phyloP scores from a whole-genome alignment of 2,888 invertebrate species.

The Archips xylosteana region DNA sequence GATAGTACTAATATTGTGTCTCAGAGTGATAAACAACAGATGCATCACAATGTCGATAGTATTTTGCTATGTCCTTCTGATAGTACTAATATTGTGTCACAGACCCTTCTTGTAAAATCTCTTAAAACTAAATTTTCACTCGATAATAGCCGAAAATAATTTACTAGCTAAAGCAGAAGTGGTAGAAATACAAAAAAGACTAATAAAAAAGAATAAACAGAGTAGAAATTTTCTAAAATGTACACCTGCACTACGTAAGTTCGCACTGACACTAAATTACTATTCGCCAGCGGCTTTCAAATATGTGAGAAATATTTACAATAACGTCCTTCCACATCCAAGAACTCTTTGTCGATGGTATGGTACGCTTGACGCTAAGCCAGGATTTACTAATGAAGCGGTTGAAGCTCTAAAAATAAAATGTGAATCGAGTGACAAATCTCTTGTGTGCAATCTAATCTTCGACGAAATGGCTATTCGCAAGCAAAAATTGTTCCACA shows the following conservation, averaged over 20 bases:
- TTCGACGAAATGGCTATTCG: not conserved
- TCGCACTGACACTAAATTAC: conserved; percentile 35
- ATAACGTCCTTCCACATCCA: conserved; percentile 27
- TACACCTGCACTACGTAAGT: conserved; percentile 43
- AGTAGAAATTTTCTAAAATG: conserved; percentile 20
- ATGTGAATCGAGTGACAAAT: not conserved
- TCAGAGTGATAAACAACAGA: no score
- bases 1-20: no score
- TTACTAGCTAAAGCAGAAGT: no score
- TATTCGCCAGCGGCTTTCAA: conserved; percentile 35
- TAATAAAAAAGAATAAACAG: conserved; percentile 38
- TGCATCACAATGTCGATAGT: no score
- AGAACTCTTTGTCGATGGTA: no score
- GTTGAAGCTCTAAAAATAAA: not conserved
- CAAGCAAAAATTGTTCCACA: not conserved
- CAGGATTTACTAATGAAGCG: not conserved
- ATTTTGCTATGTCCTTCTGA: no score
- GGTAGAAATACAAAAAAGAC: no score
- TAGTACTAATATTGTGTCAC: no score
- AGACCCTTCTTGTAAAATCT: no score
- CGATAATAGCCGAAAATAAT: no score
- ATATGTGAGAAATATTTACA: conserved; percentile 26
- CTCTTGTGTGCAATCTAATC: conserved; percentile 1
- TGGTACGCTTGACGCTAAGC: no score
- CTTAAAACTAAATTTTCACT: no score